Evolutionary conservation across 2,888 invertebrate genomes (phyloP), one percentile per base, ranked within the genome.

Genomic region (Gasteruption jaculator): DNA sequence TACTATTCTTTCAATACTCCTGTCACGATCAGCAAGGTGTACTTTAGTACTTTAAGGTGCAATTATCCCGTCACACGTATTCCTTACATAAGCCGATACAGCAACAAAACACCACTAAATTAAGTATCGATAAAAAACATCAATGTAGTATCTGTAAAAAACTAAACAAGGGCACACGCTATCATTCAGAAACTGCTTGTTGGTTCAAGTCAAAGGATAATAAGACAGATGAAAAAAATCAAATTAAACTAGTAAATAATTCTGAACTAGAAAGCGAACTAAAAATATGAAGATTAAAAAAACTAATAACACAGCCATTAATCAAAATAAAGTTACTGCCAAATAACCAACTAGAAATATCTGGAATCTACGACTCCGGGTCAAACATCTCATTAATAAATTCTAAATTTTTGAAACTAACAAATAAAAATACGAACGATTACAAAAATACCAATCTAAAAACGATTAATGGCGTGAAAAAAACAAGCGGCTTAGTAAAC

Each of bases 401-500:
- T 25, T 21, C 46, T 24, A 51, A 43, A 34, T 32, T 51, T 39
- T n/a, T 50, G 11, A 47, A 48, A 27, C 29, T 45, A 27, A 51
- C 45, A 42, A 19, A 30, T 16, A 38, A 29, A 29, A 32, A 40
- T 15, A 31, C 2, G 27, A 34, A 34, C 14, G 21, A 30, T 26
- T 20, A 16, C 26, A 15, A 45, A 26, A 48, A 38, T 11, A 26
- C 30, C 14, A 41, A 43, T 19, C 20, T 54, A 22, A 43, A 12
- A 32, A 54, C 50, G 18, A 53, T 53, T 49, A 52, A 49, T 54
- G 55, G 55, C 44, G 50, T 39, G 11, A 41, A 45, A 5, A 45
- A 48, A 36, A 50, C 51, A 24, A 27, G 45, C 30, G 51, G 53
- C 15, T 38, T 50, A 38, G 31, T 53, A 37, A 48, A 39, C 2